Percentiles rank a stretch among this genome's conserved stretches.
Conservation (phyloP, 2,113 vertebrate species). For the Sinocyclocheilus anshuiensis region DNA sequence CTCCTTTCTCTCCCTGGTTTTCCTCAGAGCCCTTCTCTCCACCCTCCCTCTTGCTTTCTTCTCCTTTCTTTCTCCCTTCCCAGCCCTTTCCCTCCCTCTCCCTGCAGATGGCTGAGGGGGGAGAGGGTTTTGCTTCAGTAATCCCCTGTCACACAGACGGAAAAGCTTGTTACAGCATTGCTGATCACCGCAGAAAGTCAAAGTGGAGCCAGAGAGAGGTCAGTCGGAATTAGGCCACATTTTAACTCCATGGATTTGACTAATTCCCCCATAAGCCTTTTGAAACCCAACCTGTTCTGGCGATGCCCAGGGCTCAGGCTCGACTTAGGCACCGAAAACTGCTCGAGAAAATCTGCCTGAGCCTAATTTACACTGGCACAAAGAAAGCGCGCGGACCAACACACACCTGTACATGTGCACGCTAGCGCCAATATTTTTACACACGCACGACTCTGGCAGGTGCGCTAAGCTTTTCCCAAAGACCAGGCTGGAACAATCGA, state of each 20-base stretch:
- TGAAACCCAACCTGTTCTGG: constrained; percentile 77
- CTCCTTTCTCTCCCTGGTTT: constrained; percentile 49
- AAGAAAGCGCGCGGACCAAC: constrained; percentile 59
- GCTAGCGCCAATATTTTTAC: constrained; percentile 31
- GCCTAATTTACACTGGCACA: constrained; percentile 72
- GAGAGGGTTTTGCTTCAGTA: constrained; percentile 73
- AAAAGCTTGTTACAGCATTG: constrained; percentile 80
- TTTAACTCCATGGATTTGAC: constrained; percentile 75
- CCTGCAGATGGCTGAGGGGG: constrained; percentile 71
- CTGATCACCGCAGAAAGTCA: constrained; percentile 82
- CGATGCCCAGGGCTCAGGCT: constrained; percentile 71
- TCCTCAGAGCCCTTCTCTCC: constrained; percentile 55
- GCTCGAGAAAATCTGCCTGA: constrained; percentile 69
- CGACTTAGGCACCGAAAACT: constrained; percentile 53
- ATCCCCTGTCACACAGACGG: constrained; percentile 78
- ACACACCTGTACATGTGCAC: constrained; percentile 59
- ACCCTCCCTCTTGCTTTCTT: constrained; percentile 26
- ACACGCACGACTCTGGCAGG: constrained; percentile 13
- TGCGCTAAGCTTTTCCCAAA: constrained; percentile 61
- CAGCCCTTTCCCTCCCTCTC: constrained; percentile 43
- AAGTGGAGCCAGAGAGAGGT: constrained; percentile 79
- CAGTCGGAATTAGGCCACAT: constrained; percentile 77
- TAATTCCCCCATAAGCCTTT: constrained; percentile 79
- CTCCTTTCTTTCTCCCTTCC: constrained; percentile 27
- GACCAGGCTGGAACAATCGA: constrained; percentile 74